Conservation (phyloP, 1,140 invertebrate species). For the Drosophila navojoa region DNA sequence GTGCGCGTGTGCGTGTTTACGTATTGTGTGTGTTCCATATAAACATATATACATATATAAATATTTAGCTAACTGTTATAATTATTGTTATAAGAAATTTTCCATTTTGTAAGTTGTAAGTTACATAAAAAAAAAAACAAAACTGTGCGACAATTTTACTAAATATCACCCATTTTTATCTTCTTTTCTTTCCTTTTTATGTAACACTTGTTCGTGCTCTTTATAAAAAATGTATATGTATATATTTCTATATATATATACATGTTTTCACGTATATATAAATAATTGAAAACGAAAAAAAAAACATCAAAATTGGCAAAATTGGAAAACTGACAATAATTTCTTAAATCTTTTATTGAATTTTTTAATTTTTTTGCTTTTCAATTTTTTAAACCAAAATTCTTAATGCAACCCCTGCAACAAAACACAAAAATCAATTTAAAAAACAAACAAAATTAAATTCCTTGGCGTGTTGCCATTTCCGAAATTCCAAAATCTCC, state of each 20-base stretch:
- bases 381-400: conserved; percentile 44
- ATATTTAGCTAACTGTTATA: conserved; percentile 63
- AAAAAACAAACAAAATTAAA: conserved; percentile 6
- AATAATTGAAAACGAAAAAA: conserved; percentile 52
- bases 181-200: conserved; percentile 84
- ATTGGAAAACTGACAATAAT: conserved; percentile 78
- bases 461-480: conserved; percentile 43
- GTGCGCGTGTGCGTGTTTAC: conserved; percentile 48
- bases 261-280: conserved; percentile 43
- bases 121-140: conserved; percentile 55
- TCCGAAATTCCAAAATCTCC: conserved; percentile 42
- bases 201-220: conserved; percentile 83
- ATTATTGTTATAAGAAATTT: conserved; percentile 53
- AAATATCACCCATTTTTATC: conserved; percentile 83
- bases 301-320: conserved; percentile 79
- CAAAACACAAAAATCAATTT: conserved; percentile 31
- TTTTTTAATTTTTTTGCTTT: conserved; percentile 55
- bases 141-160: conserved; percentile 77
- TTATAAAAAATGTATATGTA: conserved; percentile 68
- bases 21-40: conserved; percentile 29
- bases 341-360: conserved; percentile 32
- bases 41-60: conserved; percentile 41
- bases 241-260: conserved; percentile 67
- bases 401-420: conserved; percentile 53
- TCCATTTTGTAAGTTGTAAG: conserved; percentile 79